phyloP scores from a whole-genome alignment of 2,888 invertebrate genomes.

The Cepaea hortensis region DNA sequence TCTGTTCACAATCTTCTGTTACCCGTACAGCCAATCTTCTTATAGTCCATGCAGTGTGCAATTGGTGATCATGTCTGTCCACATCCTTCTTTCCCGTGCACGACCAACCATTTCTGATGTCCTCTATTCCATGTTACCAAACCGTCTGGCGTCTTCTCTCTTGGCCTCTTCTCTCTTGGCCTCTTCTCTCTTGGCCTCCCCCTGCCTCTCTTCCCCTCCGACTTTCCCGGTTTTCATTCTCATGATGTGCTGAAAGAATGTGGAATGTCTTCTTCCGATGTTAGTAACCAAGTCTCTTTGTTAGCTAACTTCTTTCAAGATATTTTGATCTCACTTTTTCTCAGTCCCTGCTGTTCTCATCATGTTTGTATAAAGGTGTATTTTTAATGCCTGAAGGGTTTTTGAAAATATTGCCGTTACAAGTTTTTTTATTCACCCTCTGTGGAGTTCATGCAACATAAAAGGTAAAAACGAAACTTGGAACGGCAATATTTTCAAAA shows the following conservation, averaged over 20 bases:
- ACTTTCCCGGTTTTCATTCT: neutral
- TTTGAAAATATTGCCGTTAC: no score
- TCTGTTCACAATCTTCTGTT: no score
- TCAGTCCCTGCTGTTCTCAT: neutral
- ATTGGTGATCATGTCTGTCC: neutral
- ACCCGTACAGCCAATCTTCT: no score
- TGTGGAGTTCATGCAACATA: no score
- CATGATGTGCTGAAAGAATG: no score
- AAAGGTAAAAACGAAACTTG: no score
- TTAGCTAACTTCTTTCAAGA: neutral
- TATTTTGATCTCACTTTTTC: neutral
- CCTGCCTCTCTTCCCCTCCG: neutral
- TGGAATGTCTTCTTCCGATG: no score
- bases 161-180: neutral
- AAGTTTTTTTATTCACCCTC: no score
- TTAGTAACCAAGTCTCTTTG: neutral
- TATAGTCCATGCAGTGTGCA: no score
- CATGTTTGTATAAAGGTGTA: no score
- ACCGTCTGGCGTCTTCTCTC: neutral
- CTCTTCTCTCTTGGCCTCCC: neutral
- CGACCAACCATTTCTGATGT: neutral
- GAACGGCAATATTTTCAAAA: no score
- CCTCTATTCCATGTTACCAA: neutral
- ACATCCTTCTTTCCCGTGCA: neutral
- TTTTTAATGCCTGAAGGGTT: no score